A percentile compares a stretch with the other conserved stretches of the same genome.
Conservation (phyloP, 2,797 vertebrate genomes). For the Silurus aristotelis region DNA sequence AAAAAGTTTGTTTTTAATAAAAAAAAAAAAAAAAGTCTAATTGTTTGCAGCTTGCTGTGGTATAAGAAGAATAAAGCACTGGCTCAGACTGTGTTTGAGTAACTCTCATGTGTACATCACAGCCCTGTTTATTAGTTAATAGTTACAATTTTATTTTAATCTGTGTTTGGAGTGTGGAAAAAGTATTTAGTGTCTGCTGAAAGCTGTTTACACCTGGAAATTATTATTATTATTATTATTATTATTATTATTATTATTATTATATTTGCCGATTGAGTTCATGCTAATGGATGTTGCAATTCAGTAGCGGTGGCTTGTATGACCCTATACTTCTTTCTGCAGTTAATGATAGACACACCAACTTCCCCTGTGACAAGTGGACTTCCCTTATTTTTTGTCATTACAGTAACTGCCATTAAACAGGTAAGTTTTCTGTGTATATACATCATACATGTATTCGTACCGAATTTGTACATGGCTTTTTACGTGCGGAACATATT, state of each 20-base stretch:
- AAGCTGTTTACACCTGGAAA: not conserved
- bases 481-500: too few species aligned
- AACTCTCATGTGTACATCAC: not conserved
- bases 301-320: slow-evolving; percentile 11
- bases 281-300: not conserved
- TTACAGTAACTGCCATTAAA: slow-evolving; percentile 97
- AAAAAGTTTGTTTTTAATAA: too few species aligned
- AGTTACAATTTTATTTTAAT: not conserved
- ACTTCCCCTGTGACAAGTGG: slow-evolving; percentile 98
- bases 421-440: slow-evolving; percentile 80
- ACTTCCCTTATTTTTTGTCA: slow-evolving; percentile 98
- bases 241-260: too few species aligned
- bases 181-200: too few species aligned
- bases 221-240: not conserved
- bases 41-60: not conserved
- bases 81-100: not conserved
- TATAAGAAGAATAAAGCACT: not conserved
- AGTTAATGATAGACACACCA: slow-evolving; percentile 99
- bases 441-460: too few species aligned
- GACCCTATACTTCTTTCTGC: slow-evolving; percentile 53
- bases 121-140: not conserved
- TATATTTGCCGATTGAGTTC: not conserved
- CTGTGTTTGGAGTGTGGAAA: not conserved
- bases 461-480: too few species aligned
- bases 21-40: too few species aligned